These are phyloP conservation scores for Hippocampus mohnikei DNA, from an alignment of 2,113 vertebrate genomes.

Conservation along the genomic window DNA sequence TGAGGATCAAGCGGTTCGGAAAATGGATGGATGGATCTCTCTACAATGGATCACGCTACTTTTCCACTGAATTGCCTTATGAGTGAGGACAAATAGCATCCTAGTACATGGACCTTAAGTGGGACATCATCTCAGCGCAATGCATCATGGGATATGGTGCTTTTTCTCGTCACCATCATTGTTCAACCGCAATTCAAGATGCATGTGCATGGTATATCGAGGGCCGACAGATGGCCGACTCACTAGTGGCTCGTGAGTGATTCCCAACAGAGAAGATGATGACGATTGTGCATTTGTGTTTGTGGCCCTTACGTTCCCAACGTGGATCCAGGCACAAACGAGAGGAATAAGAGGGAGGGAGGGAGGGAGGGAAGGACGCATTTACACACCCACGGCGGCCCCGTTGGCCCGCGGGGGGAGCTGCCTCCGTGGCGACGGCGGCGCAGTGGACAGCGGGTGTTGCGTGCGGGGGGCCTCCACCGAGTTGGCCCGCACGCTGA, in stretches of 20 bases:
- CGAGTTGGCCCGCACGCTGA: conserved; percentile 85
- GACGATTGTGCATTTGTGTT: conserved; percentile 35
- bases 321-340: conserved; percentile 50
- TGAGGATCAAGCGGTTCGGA: too few species aligned
- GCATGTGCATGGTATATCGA: too few species aligned
- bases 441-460: conserved; percentile 28
- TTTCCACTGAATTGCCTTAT: too few species aligned
- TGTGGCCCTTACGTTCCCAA: background rate
- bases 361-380: background rate
- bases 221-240: too few species aligned
- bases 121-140: too few species aligned
- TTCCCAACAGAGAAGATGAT: background rate
- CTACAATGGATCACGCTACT: too few species aligned
- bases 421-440: conserved; percentile 32
- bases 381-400: conserved; percentile 67
- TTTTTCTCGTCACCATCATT: too few species aligned
- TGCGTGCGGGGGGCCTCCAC: conserved; percentile 60
- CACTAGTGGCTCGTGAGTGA: background rate
- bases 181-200: too few species aligned
- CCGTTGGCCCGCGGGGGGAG: conserved; percentile 52
- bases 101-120: too few species aligned
- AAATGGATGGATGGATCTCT: too few species aligned
- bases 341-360: background rate
- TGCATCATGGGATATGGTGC: too few species aligned
- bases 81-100: too few species aligned